These are phyloP conservation scores for Agriopis leucophaearia DNA, from an alignment of 2,888 invertebrate species.

Conservation along the genomic window DNA sequence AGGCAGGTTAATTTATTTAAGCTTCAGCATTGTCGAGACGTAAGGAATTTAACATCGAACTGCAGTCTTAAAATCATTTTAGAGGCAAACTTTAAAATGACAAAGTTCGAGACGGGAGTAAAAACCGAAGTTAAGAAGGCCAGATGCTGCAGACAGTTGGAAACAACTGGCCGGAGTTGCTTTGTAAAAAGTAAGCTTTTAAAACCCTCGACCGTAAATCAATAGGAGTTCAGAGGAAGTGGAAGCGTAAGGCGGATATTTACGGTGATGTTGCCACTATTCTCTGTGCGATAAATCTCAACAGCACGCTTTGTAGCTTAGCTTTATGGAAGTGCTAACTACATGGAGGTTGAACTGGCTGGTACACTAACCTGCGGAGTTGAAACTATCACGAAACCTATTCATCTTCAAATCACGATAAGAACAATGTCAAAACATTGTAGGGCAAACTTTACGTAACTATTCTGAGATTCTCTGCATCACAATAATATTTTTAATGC, in stretches of 20 bases:
- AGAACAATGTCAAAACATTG: slow-evolving; percentile 27
- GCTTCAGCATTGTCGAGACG: slow-evolving; percentile 43
- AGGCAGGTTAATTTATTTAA: slow-evolving; percentile 48
- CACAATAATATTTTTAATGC: slow-evolving; percentile 54
- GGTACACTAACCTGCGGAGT: slow-evolving; percentile 35
- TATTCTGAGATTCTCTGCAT: slow-evolving; percentile 24
- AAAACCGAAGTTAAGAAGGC: slow-evolving; percentile 77
- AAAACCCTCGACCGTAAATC: slow-evolving; percentile 80
- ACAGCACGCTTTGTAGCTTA: slow-evolving; percentile 70
- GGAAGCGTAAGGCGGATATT: slow-evolving; percentile 77
- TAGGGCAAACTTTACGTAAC: slow-evolving; percentile 26
- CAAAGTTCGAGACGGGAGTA: slow-evolving; percentile 75
- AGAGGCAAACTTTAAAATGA: slow-evolving; percentile 73
- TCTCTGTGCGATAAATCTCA: slow-evolving; percentile 72
- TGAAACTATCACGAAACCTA: slow-evolving; percentile 29
- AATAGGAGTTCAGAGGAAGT: slow-evolving; percentile 80
- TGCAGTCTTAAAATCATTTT: slow-evolving; percentile 61
- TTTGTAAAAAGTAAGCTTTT: slow-evolving; percentile 84
- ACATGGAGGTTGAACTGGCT: slow-evolving; percentile 47
- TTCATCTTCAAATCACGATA: slow-evolving; percentile 24
- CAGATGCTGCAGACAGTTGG: slow-evolving; percentile 84
- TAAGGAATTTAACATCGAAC: slow-evolving; percentile 41
- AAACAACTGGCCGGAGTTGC: slow-evolving; percentile 79
- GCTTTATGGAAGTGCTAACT: slow-evolving; percentile 72
- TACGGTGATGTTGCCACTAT: slow-evolving; percentile 72